Base-by-base conservation (phyloP, 2,888 invertebrate species). In the Xiphydria camelus region DNA sequence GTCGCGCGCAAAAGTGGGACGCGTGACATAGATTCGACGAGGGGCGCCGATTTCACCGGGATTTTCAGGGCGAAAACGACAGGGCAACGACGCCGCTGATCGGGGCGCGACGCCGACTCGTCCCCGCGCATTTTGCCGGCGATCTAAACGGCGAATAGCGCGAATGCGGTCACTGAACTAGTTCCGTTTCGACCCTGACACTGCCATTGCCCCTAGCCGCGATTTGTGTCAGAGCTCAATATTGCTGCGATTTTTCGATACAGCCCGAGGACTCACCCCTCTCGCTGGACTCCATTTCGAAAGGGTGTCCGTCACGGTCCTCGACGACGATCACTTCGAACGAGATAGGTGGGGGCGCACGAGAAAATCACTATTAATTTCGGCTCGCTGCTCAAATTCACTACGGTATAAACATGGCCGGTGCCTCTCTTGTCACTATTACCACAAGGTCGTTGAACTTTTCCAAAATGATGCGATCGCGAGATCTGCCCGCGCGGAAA, bases 151-250 rank as follows among this genome's bases (percentile, higher is more conserved):
- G 12, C 12, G 9, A 46, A 46, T 43, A 26, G 47, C 46, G 45
- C 48, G 51, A 81, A 78, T 75, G 79, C 80, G 80, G 80, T 80
- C 81, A 80, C 72, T 81, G 81, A 81, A 81, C 81, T 77, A 81
- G 79, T 77, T 79, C 77, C 70, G 70, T 69, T 69, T 71, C 80
- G 80, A 80, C 81, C 80, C 79, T 81, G 80, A 81, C 80, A 80
- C 80, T 80, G 80, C 79, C 80, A 79, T 80, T 80, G 80, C 79
- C 79, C 79, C 77, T 76, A 72, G 70, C 59, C 56, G 53, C 58
- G 69, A 71, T 70, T 66, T 67, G 67, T 71, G 73, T 73, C 74
- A 73, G 62, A 68, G 61, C 62, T 58, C 64, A 64, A 66, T 68
- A 66, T 68, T 65, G 63, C 49, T 53, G 55, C 43, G 25, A 49